A percentile compares a stretch with the other conserved stretches of the same genome.
Conservation (phyloP, 2,113 vertebrate species). For the Varanus salvator region DNA sequence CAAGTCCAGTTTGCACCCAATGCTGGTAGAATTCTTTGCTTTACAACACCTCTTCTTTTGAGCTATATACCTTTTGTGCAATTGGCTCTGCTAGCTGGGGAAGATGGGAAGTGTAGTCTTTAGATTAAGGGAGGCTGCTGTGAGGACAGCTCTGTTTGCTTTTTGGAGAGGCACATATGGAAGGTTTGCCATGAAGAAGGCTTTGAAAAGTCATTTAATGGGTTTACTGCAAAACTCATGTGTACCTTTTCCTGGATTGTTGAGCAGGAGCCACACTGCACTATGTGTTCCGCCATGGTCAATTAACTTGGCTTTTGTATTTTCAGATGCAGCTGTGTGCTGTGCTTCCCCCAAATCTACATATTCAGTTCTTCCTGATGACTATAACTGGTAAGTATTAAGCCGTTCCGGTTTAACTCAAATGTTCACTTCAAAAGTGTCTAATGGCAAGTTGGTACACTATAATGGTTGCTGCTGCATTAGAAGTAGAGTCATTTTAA, state of each 20-base stretch:
- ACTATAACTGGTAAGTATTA: constrained; percentile 83
- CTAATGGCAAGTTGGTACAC: neutral
- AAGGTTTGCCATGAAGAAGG: neutral
- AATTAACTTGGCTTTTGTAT: constrained; percentile 22
- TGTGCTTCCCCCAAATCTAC: constrained; percentile 72
- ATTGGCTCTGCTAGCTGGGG: neutral
- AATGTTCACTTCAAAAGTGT: neutral
- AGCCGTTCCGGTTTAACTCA: neutral
- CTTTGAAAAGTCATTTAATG: neutral
- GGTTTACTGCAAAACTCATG: neutral
- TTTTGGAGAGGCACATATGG: neutral
- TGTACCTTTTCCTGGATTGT: neutral
- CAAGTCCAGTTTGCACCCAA: neutral
- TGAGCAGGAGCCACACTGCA: neutral
- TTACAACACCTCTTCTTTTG: neutral
- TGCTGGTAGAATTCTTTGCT: neutral
- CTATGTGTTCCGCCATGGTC: neutral
- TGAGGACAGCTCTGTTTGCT: neutral
- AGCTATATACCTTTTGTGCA: neutral
- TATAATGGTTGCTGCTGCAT: neutral
- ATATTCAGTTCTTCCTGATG: constrained; percentile 79
- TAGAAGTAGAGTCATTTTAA: neutral
- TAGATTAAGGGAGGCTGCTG: neutral
- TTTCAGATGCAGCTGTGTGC: constrained; percentile 67
- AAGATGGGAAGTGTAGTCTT: neutral